Evolutionary conservation across 2,888 invertebrate genomes (phyloP).

Genomic region (Atethmia centrago): DNA sequence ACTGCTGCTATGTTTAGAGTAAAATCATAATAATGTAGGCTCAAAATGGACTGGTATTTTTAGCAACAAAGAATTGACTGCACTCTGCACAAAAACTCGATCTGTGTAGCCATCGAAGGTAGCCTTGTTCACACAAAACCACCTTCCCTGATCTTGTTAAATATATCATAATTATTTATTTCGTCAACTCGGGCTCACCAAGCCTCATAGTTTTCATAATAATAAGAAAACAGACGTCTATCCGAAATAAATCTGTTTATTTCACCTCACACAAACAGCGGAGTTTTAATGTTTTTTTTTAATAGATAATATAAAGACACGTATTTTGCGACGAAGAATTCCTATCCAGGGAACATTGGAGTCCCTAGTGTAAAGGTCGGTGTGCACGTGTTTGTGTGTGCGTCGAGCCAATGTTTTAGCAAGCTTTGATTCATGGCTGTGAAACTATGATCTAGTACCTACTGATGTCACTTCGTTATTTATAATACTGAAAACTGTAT

Average conservation of each 20-base stretch:
- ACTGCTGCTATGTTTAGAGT: not conserved
- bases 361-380: not conserved
- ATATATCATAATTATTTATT: conserved; percentile 36
- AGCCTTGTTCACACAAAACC: not conserved
- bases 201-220: conserved; percentile 47
- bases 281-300: conserved; percentile 44
- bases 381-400: not conserved
- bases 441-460: not conserved
- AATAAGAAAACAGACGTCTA: conserved; percentile 37
- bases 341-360: conserved; percentile 13
- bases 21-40: not conserved
- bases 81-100: not conserved
- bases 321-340: conserved; percentile 9
- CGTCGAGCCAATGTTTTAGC: not conserved
- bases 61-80: not conserved
- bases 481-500: not conserved
- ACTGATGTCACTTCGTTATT: not conserved
- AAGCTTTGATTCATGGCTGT: not conserved
- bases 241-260: conserved; percentile 46
- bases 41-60: not conserved
- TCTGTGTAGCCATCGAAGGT: not conserved
- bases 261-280: conserved; percentile 35
- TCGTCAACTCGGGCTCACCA: conserved; percentile 8
- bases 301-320: conserved; percentile 30
- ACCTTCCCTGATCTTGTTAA: conserved; percentile 28